Evolutionary conservation across 2,888 invertebrate genomes (phyloP).

Genomic region (Eurois occulta): DNA sequence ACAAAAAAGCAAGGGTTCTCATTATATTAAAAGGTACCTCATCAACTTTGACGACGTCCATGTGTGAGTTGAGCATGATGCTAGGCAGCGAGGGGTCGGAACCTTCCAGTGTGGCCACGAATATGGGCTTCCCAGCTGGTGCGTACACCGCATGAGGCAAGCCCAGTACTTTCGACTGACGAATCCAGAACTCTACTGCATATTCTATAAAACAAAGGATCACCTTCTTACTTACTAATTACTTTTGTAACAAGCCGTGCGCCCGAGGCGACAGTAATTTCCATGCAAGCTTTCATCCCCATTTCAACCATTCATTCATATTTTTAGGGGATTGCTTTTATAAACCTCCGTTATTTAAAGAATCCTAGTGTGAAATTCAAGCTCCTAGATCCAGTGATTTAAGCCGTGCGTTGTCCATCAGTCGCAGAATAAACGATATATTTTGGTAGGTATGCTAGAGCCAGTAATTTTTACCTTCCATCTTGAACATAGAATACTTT

Average conservation of each 20-base stretch:
- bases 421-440: not conserved
- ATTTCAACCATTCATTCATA: not conserved
- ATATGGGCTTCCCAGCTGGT: slow-evolving; percentile 82
- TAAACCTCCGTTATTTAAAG: no score
- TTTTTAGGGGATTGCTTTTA: no score
- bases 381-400: no score
- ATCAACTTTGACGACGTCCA: slow-evolving; percentile 98
- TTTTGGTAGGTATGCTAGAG: no score
- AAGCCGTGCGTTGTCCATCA: not conserved
- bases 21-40: slow-evolving; percentile 84
- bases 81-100: slow-evolving; percentile 92
- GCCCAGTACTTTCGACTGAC: slow-evolving; percentile 92
- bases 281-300: not conserved
- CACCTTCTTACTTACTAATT: not conserved
- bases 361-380: no score
- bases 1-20: not conserved
- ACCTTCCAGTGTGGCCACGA: slow-evolving; percentile 94
- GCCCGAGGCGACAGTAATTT: no score
- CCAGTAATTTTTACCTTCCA: no score
- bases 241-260: no score
- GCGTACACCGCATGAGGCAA: slow-evolving; percentile 91
- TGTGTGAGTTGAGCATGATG: slow-evolving; percentile 97
- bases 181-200: slow-evolving; percentile 93
- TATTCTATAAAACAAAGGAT: slow-evolving; percentile 63
- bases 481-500: no score